Percentiles rank a stretch among this genome's conserved stretches.
These are phyloP conservation scores for Platorchestia sp. DNA, from an alignment of 1,140 invertebrate species.

Conservation along the genomic window DNA sequence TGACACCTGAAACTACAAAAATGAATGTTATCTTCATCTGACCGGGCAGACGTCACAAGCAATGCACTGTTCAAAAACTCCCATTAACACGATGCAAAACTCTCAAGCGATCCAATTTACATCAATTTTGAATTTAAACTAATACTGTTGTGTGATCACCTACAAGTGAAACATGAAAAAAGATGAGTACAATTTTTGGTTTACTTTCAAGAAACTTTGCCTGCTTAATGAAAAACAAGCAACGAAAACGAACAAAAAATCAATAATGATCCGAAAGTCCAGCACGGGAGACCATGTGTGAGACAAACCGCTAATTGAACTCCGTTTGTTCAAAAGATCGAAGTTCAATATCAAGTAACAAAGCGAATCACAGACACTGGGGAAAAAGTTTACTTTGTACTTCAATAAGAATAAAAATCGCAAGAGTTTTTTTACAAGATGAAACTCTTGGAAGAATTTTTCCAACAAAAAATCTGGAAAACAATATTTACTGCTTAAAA, in stretches of 20 bases:
- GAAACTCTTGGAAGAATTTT: not conserved
- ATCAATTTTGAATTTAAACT: not conserved
- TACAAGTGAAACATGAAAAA: not conserved
- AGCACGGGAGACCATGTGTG: not conserved
- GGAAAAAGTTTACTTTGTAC: not conserved
- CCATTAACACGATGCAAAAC: not conserved
- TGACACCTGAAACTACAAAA: not conserved
- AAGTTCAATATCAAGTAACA: not conserved
- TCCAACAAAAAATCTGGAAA: constrained; percentile 32
- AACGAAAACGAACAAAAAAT: not conserved
- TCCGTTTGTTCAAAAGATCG: not conserved
- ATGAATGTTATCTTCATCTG: not conserved
- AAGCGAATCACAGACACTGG: constrained; percentile 25
- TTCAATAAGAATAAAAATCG: not conserved
- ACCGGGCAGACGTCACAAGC: not conserved
- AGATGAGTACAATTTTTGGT: not conserved
- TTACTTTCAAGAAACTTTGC: not conserved
- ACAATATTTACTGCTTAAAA: not conserved
- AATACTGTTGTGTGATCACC: not conserved
- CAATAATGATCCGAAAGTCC: not conserved
- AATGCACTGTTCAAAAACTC: not conserved
- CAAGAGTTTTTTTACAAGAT: not conserved
- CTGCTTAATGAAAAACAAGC: not conserved
- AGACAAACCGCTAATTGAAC: not conserved
- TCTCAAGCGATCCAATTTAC: not conserved